phyloP scores from a whole-genome alignment of 2,113 vertebrate species.

The Sinosuthora webbiana region DNA sequence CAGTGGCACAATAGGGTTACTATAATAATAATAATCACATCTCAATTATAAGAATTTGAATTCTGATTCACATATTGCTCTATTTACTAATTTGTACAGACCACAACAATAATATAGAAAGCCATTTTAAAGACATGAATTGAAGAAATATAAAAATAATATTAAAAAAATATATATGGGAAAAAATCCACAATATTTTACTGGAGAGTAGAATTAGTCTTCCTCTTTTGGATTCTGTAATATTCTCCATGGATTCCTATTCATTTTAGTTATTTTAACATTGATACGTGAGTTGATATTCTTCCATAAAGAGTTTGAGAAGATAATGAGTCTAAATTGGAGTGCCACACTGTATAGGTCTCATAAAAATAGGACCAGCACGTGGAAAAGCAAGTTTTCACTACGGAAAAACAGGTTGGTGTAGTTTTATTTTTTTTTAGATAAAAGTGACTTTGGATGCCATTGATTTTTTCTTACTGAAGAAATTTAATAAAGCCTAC shows the following conservation, averaged over 20 bases:
- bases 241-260: not conserved
- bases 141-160: not conserved
- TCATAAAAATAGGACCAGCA: not conserved
- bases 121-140: not conserved
- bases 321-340: not conserved
- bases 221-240: not conserved
- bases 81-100: not conserved
- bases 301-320: not conserved
- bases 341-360: not conserved
- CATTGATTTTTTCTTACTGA: not conserved
- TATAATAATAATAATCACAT: not conserved
- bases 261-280: not conserved
- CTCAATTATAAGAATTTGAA: not conserved
- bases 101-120: not conserved
- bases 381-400: not conserved
- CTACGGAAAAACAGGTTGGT: not conserved
- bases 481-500: not conserved
- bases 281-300: not conserved
- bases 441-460: not conserved
- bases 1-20: not conserved
- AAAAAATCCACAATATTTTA: not conserved
- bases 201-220: not conserved
- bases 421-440: not conserved
- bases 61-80: not conserved
- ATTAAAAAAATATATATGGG: no score